A percentile compares a stretch with the other conserved stretches of the same genome.
Conservation (phyloP, 2,888 invertebrate genomes). For the Volucella zonaria region DNA sequence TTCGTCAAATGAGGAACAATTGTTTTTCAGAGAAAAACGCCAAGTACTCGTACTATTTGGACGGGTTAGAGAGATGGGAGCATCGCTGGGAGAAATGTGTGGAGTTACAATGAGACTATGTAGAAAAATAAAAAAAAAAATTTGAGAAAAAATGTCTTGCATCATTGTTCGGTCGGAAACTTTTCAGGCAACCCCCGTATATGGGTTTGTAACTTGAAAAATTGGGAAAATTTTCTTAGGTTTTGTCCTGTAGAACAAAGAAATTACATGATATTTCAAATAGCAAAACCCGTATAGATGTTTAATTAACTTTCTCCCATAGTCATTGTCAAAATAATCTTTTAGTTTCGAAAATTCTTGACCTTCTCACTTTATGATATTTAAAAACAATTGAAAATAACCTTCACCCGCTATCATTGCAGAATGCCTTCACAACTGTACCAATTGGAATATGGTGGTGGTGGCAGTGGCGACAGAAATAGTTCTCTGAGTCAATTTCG, state of each 20-base stretch:
- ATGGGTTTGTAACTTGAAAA: neutral
- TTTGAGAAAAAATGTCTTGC: too few relatives aligned
- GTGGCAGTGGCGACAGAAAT: slow-evolving; percentile 12
- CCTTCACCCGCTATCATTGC: slow-evolving; percentile 59
- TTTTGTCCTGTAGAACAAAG: neutral
- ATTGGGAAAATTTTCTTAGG: too few relatives aligned
- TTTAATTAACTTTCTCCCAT: slow-evolving; percentile 69
- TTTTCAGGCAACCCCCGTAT: too few relatives aligned
- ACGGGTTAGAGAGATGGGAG: too few relatives aligned
- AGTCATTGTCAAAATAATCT: slow-evolving; percentile 7
- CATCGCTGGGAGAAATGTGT: too few relatives aligned
- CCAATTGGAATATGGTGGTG: slow-evolving; percentile 70
- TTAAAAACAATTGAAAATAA: slow-evolving; percentile 65
- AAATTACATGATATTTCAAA: slow-evolving; percentile 46
- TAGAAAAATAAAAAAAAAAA: too few relatives aligned
- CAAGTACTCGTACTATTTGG: too few relatives aligned
- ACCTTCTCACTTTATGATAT: slow-evolving; percentile 52
- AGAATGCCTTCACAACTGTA: slow-evolving; percentile 25
- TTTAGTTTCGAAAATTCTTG: slow-evolving; percentile 31
- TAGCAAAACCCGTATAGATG: slow-evolving; percentile 39
- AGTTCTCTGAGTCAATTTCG: slow-evolving; percentile 56
- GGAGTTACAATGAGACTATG: too few relatives aligned
- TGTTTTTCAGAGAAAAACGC: too few relatives aligned
- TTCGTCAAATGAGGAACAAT: too few relatives aligned
- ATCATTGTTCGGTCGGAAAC: too few relatives aligned